A percentile compares a stretch with the other conserved stretches of the same genome.
Conservation (phyloP, 2,113 vertebrate species). For the Alouatta palliata region DNA sequence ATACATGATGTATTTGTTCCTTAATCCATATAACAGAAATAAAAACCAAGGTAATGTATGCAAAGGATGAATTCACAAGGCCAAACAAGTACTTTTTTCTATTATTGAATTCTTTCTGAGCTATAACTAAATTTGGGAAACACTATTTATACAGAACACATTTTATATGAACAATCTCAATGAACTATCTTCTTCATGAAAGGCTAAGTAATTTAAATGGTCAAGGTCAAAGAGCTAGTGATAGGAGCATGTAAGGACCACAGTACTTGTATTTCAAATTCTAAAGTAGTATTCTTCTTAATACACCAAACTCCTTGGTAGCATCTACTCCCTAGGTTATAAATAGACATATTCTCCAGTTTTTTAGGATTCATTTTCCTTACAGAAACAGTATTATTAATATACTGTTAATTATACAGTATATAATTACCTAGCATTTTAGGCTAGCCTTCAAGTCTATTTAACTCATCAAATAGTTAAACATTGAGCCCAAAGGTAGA, state of each 20-base stretch:
- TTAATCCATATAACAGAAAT: not conserved
- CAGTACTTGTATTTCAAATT: conserved; percentile 12
- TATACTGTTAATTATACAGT: no score
- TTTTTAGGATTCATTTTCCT: conserved; percentile 33
- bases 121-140: conserved; percentile 39
- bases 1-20: not conserved
- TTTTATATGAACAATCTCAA: conserved; percentile 45
- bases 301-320: not conserved
- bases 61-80: not conserved
- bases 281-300: not conserved
- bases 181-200: not conserved
- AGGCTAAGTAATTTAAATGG: not conserved
- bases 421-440: not conserved
- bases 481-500: not conserved
- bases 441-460: not conserved
- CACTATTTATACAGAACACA: not conserved
- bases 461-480: not conserved
- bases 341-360: not conserved
- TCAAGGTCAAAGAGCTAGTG: not conserved
- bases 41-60: not conserved
- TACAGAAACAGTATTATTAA: not conserved
- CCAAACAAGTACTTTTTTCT: not conserved
- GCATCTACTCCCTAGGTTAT: not conserved
- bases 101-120: not conserved
- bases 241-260: conserved; percentile 21